Evolutionary conservation across 2,888 invertebrate species (phyloP), one percentile per base, ranked within the genome.

Genomic region (Leptinotarsa peninsularis): DNA sequence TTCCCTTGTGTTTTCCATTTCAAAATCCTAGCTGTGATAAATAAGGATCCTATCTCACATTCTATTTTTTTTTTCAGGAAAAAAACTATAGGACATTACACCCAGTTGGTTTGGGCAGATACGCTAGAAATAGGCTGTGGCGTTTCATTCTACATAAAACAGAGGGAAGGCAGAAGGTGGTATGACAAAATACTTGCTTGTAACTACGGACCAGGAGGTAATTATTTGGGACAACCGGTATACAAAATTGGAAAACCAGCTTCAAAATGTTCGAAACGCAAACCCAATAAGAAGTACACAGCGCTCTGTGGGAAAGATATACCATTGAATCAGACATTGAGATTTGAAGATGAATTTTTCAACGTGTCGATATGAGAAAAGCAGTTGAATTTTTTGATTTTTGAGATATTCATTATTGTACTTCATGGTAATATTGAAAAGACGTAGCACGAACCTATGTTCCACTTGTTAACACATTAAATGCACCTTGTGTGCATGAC

Each of bases 171-270:
- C 1, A 69, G 63, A 27, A 82, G 75, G 54, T 87, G 86, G 85
- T 82, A 87, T 76, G 83, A 85, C 69, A 72, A 86, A 5, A 67
- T 87, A n/a, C 81, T 87, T 21, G 87, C 84, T 7, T 88, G 88
- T 71, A 87, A 88, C 79, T 88, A 88, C 74, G 87, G 85, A 23
- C 87, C 87, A 4, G 87, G 86, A 18, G 88, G 88, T 23, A 87
- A 87, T 74, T 86, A 85, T 77, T 72, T 87, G 33, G 85, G 85
- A n/a, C 68, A 76, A 4, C 86, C 88, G 1, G 80, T 88, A 23
- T 88, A 88, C 72, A 82, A 84, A 75, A 78, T 80, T 4, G 88
- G 88, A 67, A 78, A 81, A 60, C 83, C 86, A n/a, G 81, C 83
- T 56, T 81, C 84, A 0, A 82, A 79, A 49, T 88, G 87, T 82